Percentiles rank a stretch among this genome's conserved stretches.
Evolutionary conservation across 2,797 vertebrate genomes (phyloP).

Genomic region (Masticophis lateralis): DNA sequence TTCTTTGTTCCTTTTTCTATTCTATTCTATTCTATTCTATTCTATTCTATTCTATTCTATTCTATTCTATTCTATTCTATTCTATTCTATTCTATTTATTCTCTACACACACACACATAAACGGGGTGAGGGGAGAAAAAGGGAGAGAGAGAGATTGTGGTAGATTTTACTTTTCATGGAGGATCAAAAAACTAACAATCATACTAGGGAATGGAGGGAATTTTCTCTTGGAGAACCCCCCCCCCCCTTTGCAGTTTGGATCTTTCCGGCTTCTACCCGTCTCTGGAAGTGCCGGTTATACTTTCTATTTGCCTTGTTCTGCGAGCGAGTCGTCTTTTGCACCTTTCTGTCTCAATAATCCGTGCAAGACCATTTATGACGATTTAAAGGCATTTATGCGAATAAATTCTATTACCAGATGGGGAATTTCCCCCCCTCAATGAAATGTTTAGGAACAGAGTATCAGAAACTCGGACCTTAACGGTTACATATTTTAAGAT

Average conservation of each 20-base stretch:
- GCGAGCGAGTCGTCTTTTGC: not conserved
- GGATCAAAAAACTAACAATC: not conserved
- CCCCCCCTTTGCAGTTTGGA: not conserved
- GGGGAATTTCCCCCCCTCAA: not conserved
- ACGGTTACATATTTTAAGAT: not conserved
- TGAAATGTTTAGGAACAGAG: not conserved
- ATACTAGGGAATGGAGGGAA: not conserved
- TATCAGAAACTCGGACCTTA: not conserved
- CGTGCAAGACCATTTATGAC: not conserved
- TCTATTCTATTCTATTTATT: not conserved
- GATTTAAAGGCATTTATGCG: not conserved
- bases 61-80: not conserved
- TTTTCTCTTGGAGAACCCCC: not conserved
- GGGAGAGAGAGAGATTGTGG: not conserved
- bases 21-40: rapidly evolving
- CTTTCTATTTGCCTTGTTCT: not conserved
- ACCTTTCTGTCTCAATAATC: not conserved
- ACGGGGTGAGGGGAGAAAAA: no score
- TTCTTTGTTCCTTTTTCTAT: no score
- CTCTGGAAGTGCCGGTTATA: not conserved
- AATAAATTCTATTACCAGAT: not conserved
- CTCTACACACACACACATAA: not conserved
- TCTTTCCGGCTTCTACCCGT: not conserved
- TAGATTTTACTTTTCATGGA: not conserved
- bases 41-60: not conserved